Evolutionary conservation across 2,797 vertebrate species (phyloP).

Genomic region (Geotrypetes seraphini): DNA sequence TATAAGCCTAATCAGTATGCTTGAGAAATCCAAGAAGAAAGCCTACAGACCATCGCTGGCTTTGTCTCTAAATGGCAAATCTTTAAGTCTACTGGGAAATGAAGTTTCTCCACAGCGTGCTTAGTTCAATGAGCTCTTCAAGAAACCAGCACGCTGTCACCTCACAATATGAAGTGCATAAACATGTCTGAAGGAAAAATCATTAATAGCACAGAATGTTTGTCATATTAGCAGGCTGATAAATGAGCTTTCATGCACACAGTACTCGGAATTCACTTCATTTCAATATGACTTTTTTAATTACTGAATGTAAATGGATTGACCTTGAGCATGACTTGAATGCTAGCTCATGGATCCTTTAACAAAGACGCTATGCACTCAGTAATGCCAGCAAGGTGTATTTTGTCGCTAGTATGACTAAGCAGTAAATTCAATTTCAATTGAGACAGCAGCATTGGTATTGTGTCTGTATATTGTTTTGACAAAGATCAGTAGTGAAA

Average conservation of each 20-base stretch:
- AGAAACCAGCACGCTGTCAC: conserved; percentile 3
- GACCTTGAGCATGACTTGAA: conserved; percentile 32
- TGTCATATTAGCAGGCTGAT: conserved; percentile 31
- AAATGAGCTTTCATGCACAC: conserved; percentile 34
- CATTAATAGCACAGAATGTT: conserved; percentile 36
- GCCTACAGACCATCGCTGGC: not conserved
- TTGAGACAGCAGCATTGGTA: too few species aligned
- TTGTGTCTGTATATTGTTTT: too few species aligned
- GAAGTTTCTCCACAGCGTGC: not conserved
- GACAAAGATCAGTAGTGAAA: too few species aligned
- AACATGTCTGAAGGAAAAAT: conserved; percentile 29
- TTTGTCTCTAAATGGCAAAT: not conserved
- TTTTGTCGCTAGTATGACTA: too few species aligned
- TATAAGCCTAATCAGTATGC: too few species aligned
- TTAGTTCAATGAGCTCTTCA: conserved; percentile 8
- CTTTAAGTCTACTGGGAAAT: conserved; percentile 1
- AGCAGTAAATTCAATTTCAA: too few species aligned
- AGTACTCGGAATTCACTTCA: conserved; percentile 21
- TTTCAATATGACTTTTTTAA: conserved; percentile 41
- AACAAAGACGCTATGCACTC: conserved; percentile 16
- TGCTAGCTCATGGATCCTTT: conserved; percentile 24
- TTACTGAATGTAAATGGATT: conserved; percentile 33
- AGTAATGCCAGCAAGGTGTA: too few species aligned
- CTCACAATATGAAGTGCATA: conserved; percentile 9
- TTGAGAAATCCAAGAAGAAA: not conserved